Conservation (phyloP, 2,888 invertebrate genomes). For the Dynastes hyllus region DNA sequence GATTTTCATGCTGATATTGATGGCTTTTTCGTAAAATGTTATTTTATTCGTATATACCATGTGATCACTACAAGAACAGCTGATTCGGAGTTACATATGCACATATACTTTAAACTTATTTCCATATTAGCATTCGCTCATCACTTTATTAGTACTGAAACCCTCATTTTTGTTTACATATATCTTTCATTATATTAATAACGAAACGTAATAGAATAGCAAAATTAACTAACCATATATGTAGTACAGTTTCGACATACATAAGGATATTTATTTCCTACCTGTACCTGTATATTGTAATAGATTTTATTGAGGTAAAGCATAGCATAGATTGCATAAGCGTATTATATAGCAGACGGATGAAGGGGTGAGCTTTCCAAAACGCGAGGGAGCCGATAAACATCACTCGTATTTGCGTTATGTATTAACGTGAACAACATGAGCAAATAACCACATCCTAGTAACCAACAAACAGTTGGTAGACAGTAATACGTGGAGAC, state of each 20-base stretch:
- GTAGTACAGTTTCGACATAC: background rate
- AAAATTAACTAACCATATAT: too few species aligned
- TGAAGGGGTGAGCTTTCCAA: constrained; percentile 47
- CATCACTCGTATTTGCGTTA: constrained; percentile 57
- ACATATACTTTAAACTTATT: too few species aligned
- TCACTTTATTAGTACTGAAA: too few species aligned
- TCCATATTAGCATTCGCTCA: too few species aligned
- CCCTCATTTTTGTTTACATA: too few species aligned
- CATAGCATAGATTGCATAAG: background rate
- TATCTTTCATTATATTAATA: too few species aligned
- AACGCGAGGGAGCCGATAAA: constrained; percentile 42
- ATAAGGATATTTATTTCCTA: background rate
- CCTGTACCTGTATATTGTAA: background rate
- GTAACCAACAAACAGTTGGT: constrained; percentile 57
- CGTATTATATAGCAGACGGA: background rate
- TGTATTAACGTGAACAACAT: constrained; percentile 59
- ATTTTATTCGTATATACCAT: too few species aligned
- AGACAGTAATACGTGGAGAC: constrained; percentile 56
- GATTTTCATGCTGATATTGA: too few species aligned
- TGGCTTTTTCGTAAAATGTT: too few species aligned
- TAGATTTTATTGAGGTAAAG: constrained; percentile 6
- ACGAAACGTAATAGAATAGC: too few species aligned
- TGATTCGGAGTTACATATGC: too few species aligned
- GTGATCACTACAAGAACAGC: too few species aligned
- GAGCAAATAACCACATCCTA: constrained; percentile 60